Percentiles rank a stretch among this genome's conserved stretches.
phyloP scores from a whole-genome alignment of 2,113 vertebrate genomes.

The Corythornis cristatus region DNA sequence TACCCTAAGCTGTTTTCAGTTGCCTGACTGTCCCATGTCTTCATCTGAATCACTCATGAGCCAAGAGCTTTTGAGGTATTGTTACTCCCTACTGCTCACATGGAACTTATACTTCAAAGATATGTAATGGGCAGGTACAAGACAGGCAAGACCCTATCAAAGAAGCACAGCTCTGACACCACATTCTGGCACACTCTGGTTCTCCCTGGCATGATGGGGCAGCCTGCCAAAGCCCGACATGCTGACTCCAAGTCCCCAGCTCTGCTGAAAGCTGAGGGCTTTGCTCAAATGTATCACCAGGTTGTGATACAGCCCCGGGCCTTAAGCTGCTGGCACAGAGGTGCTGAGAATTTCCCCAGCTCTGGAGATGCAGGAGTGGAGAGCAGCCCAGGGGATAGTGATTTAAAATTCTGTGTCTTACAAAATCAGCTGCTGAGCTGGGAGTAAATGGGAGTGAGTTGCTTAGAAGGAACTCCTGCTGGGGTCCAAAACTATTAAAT shows the following conservation, averaged over 20 bases:
- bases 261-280: background rate
- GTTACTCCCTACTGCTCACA: constrained; percentile 26
- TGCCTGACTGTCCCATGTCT: constrained; percentile 10
- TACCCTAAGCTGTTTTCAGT: background rate
- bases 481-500: background rate
- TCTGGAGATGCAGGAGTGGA: background rate
- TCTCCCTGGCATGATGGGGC: background rate
- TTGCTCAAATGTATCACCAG: background rate
- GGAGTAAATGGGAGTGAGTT: background rate
- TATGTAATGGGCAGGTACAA: background rate
- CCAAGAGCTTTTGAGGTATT: background rate
- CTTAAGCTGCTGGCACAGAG: background rate
- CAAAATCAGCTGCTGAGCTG: background rate
- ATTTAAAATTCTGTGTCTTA: background rate
- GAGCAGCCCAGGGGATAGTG: background rate
- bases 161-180: background rate
- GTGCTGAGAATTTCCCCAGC: background rate
- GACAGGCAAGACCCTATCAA: background rate
- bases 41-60: constrained; percentile 38
- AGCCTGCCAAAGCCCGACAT: background rate
- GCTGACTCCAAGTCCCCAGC: background rate
- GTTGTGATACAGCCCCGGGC: background rate
- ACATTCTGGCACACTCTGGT: background rate
- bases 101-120: background rate
- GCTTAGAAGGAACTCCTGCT: background rate